A percentile compares a stretch with the other conserved stretches of the same genome.
Conservation (phyloP, 2,797 vertebrate genomes). For the Pipistrellus nathusii region DNA sequence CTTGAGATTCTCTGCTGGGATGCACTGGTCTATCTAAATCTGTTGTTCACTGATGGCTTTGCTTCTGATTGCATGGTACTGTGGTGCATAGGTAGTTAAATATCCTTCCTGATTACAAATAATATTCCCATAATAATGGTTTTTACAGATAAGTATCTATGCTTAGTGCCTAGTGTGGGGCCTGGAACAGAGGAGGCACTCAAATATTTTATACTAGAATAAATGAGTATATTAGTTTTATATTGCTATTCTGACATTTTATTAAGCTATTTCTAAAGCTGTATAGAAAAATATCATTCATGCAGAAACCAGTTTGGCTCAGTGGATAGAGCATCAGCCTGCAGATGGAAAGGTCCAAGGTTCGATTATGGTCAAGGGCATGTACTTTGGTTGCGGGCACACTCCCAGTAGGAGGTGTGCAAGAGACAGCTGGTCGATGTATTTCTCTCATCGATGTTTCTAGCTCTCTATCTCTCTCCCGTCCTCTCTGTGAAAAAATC, state of each 20-base stretch:
- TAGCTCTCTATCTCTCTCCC: too few relatives aligned
- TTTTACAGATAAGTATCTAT: neutral
- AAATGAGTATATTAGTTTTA: neutral
- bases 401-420: too few relatives aligned
- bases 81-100: neutral
- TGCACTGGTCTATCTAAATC: neutral
- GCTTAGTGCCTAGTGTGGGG: neutral
- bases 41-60: neutral
- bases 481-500: too few relatives aligned
- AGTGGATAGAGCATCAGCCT: too few relatives aligned
- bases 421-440: too few relatives aligned
- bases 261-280: constrained; percentile 50
- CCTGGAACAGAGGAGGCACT: constrained; percentile 19
- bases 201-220: neutral
- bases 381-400: too few relatives aligned
- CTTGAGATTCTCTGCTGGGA: neutral
- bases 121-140: neutral
- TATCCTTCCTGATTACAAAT: neutral
- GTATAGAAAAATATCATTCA: neutral
- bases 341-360: too few relatives aligned
- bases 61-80: neutral
- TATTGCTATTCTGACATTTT: neutral
- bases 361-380: too few relatives aligned
- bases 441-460: too few relatives aligned
- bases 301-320: too few relatives aligned